Evolutionary conservation across 2,797 vertebrate genomes (phyloP).

Genomic region (Apogon talboti): DNA sequence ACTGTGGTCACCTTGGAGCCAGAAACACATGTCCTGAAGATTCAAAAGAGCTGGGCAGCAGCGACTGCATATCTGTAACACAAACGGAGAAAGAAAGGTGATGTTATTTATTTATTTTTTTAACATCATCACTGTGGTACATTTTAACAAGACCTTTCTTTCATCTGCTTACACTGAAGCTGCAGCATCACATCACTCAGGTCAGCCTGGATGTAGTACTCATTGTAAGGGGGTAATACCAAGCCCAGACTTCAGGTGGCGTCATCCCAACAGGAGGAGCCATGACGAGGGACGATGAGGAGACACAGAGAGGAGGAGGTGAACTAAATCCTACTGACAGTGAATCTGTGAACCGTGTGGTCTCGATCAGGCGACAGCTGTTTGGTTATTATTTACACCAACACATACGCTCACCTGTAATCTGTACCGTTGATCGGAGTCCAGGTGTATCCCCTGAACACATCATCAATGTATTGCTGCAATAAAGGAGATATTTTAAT

Average conservation of each 20-base stretch:
- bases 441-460: conserved; percentile 92
- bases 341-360: conserved; percentile 8
- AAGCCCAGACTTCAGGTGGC: conserved; percentile 89
- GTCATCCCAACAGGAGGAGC: conserved; percentile 38
- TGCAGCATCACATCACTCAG: conserved; percentile 98
- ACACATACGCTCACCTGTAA: conserved; percentile 89
- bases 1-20: conserved; percentile 90
- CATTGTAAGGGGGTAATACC: conserved; percentile 93
- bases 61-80: conserved; percentile 96
- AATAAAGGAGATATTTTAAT: conserved; percentile 27
- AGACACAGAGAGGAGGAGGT: conserved; percentile 2
- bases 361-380: background rate
- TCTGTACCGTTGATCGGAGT: conserved; percentile 95
- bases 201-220: conserved; percentile 96
- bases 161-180: conserved; percentile 95
- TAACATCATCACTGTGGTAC: conserved; percentile 9
- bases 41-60: conserved; percentile 97
- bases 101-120: background rate
- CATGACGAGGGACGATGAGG: background rate
- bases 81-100: conserved; percentile 1
- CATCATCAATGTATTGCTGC: conserved; percentile 96
- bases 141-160: background rate
- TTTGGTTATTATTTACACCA: conserved; percentile 1
- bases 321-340: background rate
- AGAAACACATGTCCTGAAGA: conserved; percentile 97